phyloP scores from a whole-genome alignment of 1,140 invertebrate genomes.

The Trichonephila clavipes region DNA sequence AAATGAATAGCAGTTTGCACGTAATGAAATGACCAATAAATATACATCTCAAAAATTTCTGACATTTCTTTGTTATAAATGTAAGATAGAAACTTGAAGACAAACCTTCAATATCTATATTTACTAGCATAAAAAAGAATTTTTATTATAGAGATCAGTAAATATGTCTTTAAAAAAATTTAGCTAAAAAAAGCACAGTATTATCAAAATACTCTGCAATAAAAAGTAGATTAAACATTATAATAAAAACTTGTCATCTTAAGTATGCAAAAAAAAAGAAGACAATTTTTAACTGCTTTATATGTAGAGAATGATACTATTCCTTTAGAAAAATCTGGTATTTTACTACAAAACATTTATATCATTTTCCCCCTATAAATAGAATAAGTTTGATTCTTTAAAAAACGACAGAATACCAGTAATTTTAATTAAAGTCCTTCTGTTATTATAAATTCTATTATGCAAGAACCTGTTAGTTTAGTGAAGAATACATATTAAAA shows the following conservation, averaged over 20 bases:
- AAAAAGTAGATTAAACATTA: background rate
- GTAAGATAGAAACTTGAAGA: background rate
- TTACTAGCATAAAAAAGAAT: background rate
- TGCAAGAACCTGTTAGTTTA: no score
- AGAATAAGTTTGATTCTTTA: background rate
- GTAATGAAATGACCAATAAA: background rate
- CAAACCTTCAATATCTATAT: no score
- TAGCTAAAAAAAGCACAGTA: background rate
- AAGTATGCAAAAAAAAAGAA: background rate
- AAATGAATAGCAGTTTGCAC: constrained; percentile 29
- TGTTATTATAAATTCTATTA: no score
- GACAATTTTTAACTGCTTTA: background rate
- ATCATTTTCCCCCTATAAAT: background rate
- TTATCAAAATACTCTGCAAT: constrained; percentile 19
- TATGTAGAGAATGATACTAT: no score
- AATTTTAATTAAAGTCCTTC: no score
- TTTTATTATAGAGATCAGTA: background rate
- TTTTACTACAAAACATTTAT: background rate
- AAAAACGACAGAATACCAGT: no score
- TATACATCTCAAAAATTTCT: background rate
- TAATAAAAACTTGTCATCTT: background rate
- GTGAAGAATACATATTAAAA: no score
- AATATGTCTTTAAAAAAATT: background rate
- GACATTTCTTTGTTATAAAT: background rate
- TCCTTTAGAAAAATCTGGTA: background rate